phyloP scores from a whole-genome alignment of 2,113 vertebrate genomes.

The Holacanthus passer region DNA sequence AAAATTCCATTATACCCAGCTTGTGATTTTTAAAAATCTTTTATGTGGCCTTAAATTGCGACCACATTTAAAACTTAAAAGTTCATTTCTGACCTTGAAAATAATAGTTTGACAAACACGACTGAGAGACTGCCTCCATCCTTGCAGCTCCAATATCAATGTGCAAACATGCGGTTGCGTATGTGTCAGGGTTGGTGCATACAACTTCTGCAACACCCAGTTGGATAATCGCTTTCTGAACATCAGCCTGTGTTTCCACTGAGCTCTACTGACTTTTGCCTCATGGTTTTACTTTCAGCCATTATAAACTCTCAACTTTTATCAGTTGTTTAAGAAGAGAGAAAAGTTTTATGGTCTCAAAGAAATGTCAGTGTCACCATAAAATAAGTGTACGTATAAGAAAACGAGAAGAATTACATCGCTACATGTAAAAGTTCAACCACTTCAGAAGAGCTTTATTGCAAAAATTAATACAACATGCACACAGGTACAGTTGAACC shows the following conservation, averaged over 20 bases:
- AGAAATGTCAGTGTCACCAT: neutral
- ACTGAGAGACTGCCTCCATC: neutral
- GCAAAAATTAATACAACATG: neutral
- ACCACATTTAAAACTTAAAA: neutral
- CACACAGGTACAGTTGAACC: neutral
- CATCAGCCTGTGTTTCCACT: neutral
- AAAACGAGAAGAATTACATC: neutral
- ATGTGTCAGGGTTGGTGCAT: no score
- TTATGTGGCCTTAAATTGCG: no score
- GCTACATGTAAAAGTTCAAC: neutral
- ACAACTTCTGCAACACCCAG: neutral
- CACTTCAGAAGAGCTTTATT: neutral
- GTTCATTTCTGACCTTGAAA: neutral
- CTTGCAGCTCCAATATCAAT: neutral
- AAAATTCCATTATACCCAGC: no score
- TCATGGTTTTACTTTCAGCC: neutral
- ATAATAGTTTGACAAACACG: neutral
- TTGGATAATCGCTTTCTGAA: neutral
- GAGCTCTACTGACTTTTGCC: neutral
- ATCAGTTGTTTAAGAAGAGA: no score
- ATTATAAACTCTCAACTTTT: neutral
- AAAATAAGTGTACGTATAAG: neutral
- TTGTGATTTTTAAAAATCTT: no score
- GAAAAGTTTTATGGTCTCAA: no score
- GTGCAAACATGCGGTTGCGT: no score